Evolutionary conservation across 2,797 vertebrate species (phyloP).

Genomic region (Myotis daubentonii): DNA sequence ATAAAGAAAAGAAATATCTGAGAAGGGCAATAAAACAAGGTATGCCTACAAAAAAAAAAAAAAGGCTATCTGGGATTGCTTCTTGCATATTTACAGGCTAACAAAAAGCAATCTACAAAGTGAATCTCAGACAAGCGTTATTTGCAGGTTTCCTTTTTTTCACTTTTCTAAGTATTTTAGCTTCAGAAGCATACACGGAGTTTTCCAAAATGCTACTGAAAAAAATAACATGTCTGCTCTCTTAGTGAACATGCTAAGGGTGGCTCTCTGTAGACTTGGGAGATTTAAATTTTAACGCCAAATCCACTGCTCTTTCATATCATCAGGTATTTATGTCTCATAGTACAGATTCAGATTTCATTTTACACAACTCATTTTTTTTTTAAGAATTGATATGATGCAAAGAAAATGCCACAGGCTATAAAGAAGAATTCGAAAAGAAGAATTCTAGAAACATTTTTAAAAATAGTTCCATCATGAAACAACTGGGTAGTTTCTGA

Average conservation of each 20-base stretch:
- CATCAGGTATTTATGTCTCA: background rate
- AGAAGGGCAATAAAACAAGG: no score
- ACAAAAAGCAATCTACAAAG: background rate
- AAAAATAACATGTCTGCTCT: constrained; percentile 11
- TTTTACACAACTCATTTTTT: background rate
- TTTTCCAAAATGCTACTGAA: constrained; percentile 32
- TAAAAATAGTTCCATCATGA: background rate
- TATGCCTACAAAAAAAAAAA: no score
- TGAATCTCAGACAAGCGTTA: background rate
- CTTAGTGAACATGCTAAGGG: background rate
- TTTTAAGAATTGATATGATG: background rate
- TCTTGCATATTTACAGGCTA: background rate
- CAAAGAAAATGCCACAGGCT: background rate
- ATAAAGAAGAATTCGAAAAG: constrained; percentile 14
- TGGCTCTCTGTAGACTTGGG: background rate
- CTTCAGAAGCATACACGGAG: background rate
- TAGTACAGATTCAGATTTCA: constrained; percentile 10
- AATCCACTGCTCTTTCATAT: background rate
- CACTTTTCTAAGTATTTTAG: background rate
- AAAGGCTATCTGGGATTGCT: background rate
- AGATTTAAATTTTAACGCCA: background rate
- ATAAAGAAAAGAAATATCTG: no score
- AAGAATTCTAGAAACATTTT: constrained; percentile 36
- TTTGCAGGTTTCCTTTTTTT: background rate
- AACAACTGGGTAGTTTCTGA: constrained; percentile 25